Evolutionary conservation across 2,113 vertebrate genomes (phyloP).

Genomic region (Sinocyclocheilus maitianheensis): DNA sequence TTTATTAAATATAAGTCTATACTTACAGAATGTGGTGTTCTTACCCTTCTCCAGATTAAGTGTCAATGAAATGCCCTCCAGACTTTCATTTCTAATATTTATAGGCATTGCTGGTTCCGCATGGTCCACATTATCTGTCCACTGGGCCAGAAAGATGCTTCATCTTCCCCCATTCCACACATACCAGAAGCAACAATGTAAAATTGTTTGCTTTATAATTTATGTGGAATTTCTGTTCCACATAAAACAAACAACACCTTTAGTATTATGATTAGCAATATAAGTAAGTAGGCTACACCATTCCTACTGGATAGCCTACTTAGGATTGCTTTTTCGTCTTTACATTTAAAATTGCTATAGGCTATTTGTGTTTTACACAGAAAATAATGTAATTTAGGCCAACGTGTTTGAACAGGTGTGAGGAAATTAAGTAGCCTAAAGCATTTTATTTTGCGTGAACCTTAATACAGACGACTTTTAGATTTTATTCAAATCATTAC

Average conservation of each 20-base stretch:
- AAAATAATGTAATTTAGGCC: neutral
- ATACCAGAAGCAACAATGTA: slow-evolving; percentile 51
- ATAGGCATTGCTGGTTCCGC: slow-evolving; percentile 71
- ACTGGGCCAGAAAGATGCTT: slow-evolving; percentile 31
- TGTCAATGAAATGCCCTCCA: slow-evolving; percentile 55
- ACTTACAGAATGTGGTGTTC: slow-evolving; percentile 14
- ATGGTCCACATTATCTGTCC: slow-evolving; percentile 72
- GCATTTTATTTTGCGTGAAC: neutral
- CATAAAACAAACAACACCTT: neutral
- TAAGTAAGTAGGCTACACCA: neutral
- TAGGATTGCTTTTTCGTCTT: neutral
- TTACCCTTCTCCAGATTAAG: slow-evolving; percentile 44
- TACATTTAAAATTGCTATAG: neutral
- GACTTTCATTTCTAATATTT: slow-evolving; percentile 66
- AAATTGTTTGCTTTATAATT: neutral
- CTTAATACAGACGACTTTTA: neutral
- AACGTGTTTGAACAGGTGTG: neutral
- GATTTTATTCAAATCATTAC: neutral
- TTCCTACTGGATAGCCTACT: neutral
- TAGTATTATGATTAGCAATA: neutral
- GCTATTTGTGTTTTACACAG: neutral
- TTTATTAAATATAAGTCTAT: neutral
- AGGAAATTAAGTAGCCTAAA: neutral
- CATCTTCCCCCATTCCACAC: slow-evolving; percentile 58
- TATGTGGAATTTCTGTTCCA: neutral